Base-by-base conservation (phyloP, 2,797 vertebrate genomes). In the Yasuhikotakia modesta region DNA sequence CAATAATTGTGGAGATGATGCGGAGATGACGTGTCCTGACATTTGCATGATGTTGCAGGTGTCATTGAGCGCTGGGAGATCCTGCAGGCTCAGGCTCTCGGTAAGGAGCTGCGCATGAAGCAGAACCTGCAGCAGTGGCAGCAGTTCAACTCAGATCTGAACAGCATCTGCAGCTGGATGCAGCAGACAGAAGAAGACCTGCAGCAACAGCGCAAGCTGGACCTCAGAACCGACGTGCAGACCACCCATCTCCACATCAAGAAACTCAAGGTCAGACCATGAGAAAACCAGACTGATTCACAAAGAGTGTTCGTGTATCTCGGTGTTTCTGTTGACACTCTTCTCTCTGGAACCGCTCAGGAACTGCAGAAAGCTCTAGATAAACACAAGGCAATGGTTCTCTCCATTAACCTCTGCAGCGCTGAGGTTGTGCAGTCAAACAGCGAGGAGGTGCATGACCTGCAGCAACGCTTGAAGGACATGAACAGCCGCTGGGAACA, bases 1-100 rank as follows among this genome's bases (percentile, higher is more conserved):
- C n/a, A n/a, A n/a, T n/a, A n/a, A n/a, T n/a, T n/a, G n/a, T n/a
- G n/a, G n/a, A n/a, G n/a, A n/a, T n/a, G n/a, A n/a, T n/a, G n/a
- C n/a, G n/a, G n/a, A n/a, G n/a, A n/a, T n/a, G n/a, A n/a, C n/a
- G n/a, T n/a, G n/a, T n/a, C n/a, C n/a, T n/a, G n/a, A n/a, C n/a
- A n/a, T n/a, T n/a, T n/a, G n/a, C n/a, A n/a, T n/a, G n/a, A n/a
- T n/a, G n/a, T n/a, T 45, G 2, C 80, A 98, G 97, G 97, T 70
- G 95, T 99, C 87, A 98, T 98, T 75, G 96, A 98, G 85, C 94
- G 98, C 72, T 99, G 98, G 98, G 97, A 99, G 89, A 92, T 99
- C 87, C 93, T 97, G 60, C 96, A 99, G 89, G 98, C 97, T 70
- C 96, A 99, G 88, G 95, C 96, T 5, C 91, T 97, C 80, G 96